Conservation (phyloP, 2,888 invertebrate species). For the Pammene fasciana region DNA sequence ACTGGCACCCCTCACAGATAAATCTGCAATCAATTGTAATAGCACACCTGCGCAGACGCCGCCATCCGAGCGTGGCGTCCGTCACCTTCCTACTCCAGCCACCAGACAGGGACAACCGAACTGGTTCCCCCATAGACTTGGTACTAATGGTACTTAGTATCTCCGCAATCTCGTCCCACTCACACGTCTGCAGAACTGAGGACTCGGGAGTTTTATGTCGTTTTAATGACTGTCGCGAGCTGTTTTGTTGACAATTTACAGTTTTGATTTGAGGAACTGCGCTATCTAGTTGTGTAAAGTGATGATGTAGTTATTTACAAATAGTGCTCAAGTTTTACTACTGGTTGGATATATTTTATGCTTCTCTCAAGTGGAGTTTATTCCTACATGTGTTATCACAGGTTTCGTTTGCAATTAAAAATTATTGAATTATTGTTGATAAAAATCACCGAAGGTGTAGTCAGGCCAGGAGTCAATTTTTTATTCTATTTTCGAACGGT, state of each 20-base stretch:
- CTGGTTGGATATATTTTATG: no score
- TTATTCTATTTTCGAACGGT: no score
- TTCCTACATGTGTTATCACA: no score
- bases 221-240: constrained; percentile 34
- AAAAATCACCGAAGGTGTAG: no score
- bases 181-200: constrained; percentile 30
- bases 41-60: constrained; percentile 28
- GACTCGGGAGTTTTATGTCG: constrained; percentile 30
- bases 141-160: constrained; percentile 1
- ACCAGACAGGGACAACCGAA: constrained; percentile 21
- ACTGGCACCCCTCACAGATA: neutral
- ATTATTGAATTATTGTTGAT: no score
- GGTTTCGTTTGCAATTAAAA: no score
- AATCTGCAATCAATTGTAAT: neutral
- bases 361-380: no score
- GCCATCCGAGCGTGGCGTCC: constrained; percentile 14
- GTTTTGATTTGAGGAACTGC: neutral
- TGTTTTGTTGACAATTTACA: constrained; percentile 1
- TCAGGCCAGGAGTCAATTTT: no score
- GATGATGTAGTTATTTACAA: no score
- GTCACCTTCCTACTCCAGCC: constrained; percentile 14
- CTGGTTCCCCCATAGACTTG: constrained; percentile 14
- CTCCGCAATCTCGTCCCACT: constrained; percentile 45
- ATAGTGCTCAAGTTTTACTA: no score
- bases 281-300: neutral